Conservation (phyloP, 2,888 invertebrate species). For the Eristalinus sepulchralis region DNA sequence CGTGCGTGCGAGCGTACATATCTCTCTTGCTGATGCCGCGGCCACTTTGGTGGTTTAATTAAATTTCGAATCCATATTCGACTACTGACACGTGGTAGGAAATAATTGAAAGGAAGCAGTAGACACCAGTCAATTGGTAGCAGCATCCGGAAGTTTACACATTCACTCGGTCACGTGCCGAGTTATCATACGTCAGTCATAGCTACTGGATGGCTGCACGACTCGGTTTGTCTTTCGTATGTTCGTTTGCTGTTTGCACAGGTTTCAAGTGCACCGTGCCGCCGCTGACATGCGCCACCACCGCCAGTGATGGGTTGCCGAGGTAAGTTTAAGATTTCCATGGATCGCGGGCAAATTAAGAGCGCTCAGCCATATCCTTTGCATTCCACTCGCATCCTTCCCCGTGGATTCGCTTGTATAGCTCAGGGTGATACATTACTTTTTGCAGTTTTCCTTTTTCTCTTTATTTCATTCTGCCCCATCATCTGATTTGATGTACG, state of each 20-base stretch:
- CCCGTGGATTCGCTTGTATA: constrained; percentile 1
- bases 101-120: constrained; percentile 55
- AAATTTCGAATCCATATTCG: constrained; percentile 57
- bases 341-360: constrained; percentile 36
- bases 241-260: constrained; percentile 38
- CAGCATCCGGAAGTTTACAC: constrained; percentile 57
- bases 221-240: not conserved
- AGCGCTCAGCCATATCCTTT: constrained; percentile 33
- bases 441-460: constrained; percentile 24
- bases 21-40: not conserved
- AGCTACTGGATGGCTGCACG: not conserved
- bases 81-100: constrained; percentile 54
- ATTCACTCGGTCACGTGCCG: constrained; percentile 66
- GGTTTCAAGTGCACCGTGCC: constrained; percentile 44
- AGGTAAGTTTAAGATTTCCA: not conserved
- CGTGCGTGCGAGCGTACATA: not conserved
- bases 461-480: constrained; percentile 36
- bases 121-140: not conserved
- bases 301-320: no score
- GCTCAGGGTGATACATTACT: constrained; percentile 56
- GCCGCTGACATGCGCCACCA: not conserved
- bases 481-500: constrained; percentile 67
- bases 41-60: constrained; percentile 59
- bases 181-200: constrained; percentile 38
- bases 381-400: not conserved